A percentile compares a stretch with the other conserved stretches of the same genome.
Conservation (phyloP, 2,888 invertebrate genomes). For the Salticus scenicus region DNA sequence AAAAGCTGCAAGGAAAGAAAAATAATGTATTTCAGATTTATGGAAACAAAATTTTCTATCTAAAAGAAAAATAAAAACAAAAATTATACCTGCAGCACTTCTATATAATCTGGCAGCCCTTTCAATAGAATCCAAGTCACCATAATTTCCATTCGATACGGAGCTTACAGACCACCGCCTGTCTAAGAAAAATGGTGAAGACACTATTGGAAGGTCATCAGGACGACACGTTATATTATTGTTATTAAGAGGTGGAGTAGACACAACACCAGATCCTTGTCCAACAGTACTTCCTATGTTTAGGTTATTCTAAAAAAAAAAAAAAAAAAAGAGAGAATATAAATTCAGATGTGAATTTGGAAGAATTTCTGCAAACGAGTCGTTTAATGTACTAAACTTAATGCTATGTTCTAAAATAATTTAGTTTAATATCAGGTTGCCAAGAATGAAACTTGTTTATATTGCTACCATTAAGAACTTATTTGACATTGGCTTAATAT, state of each 20-base stretch:
- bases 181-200: constrained; percentile 71
- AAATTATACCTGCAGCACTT: constrained; percentile 81
- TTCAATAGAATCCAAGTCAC: constrained; percentile 77
- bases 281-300: constrained; percentile 74
- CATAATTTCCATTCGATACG: constrained; percentile 54
- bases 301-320: constrained; percentile 77
- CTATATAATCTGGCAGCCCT: constrained; percentile 82
- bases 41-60: no score
- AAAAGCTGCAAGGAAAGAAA: constrained; percentile 50
- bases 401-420: no score
- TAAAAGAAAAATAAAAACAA: no score
- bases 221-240: constrained; percentile 49
- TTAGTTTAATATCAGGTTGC: no score
- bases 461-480: no score
- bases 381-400: no score
- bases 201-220: constrained; percentile 69
- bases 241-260: constrained; percentile 68
- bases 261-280: constrained; percentile 73
- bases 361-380: no score
- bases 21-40: no score
- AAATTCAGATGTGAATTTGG: no score
- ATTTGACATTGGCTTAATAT: no score
- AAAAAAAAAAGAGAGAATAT: no score
- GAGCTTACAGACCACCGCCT: constrained; percentile 71
- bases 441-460: no score